phyloP scores from a whole-genome alignment of 2,113 vertebrate genomes.

The Callionymus lyra region DNA sequence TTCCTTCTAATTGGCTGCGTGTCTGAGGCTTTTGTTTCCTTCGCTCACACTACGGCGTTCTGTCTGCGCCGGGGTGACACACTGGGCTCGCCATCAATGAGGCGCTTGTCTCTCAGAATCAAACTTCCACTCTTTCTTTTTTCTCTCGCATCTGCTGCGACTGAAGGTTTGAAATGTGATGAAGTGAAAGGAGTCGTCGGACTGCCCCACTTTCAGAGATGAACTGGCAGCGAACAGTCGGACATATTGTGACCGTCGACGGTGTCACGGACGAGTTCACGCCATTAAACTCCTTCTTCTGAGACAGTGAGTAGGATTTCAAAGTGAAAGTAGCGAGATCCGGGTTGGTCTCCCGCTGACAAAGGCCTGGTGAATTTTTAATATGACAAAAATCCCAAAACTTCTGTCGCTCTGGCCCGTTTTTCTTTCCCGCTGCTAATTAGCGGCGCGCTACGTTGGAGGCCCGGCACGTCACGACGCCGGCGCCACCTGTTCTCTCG shows the following conservation, averaged over 20 bases:
- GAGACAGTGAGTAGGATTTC: neutral
- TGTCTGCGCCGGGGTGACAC: too few species aligned
- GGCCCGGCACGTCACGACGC: constrained; percentile 32
- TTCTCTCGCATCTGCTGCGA: too few species aligned
- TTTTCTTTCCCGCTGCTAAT: constrained; percentile 61
- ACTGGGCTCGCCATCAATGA: too few species aligned
- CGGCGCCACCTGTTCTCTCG: constrained; percentile 46
- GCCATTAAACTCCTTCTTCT: too few species aligned
- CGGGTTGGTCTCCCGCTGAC: neutral
- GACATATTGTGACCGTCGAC: constrained; percentile 18
- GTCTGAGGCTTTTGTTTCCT: too few species aligned
- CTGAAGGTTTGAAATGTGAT: too few species aligned
- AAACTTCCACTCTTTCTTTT: too few species aligned
- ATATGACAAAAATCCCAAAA: constrained; percentile 47
- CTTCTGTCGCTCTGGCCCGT: constrained; percentile 56
- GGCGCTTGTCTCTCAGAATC: too few species aligned
- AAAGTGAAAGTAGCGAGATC: neutral
- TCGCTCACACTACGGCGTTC: too few species aligned
- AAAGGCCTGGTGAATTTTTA: constrained; percentile 48
- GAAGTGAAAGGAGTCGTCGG: too few species aligned
- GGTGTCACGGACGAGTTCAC: constrained; percentile 15
- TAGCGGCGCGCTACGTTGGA: constrained; percentile 43
- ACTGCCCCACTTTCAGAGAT: constrained; percentile 40
- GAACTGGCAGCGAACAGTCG: constrained; percentile 21
- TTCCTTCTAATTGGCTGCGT: too few species aligned